phyloP scores from a whole-genome alignment of 53 echinoderm and acorn worm genomes.

The Paracentrotus lividus region DNA sequence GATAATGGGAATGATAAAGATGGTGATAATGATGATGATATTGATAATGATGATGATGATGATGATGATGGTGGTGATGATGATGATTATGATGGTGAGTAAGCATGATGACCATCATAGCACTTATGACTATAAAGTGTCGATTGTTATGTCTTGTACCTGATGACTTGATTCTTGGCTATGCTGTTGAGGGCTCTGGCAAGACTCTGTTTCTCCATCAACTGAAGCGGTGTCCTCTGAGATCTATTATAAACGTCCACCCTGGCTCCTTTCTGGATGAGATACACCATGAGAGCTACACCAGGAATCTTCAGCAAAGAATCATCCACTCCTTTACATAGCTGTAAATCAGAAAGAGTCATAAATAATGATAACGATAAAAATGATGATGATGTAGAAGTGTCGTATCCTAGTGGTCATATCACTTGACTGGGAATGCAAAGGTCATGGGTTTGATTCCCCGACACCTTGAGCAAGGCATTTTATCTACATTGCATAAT shows the following conservation, averaged over 20 bases:
- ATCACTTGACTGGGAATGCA: too few relatives aligned
- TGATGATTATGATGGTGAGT: neutral
- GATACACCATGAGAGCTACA: slow-evolving; percentile 75
- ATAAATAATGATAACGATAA: too few relatives aligned
- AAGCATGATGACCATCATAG: neutral
- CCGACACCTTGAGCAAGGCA: too few relatives aligned
- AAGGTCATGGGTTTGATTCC: too few relatives aligned
- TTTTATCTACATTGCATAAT: too few relatives aligned
- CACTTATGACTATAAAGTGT: too few relatives aligned
- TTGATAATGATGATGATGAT: neutral
- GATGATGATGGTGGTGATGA: neutral
- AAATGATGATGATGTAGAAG: too few relatives aligned
- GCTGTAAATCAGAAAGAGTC: neutral
- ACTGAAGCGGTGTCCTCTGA: slow-evolving; percentile 74
- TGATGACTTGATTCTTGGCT: neutral
- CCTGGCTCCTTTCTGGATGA: slow-evolving; percentile 76
- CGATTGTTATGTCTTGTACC: neutral
- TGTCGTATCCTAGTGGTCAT: too few relatives aligned
- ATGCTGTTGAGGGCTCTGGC: neutral
- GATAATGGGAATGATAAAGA: too few relatives aligned
- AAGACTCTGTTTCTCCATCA: neutral
- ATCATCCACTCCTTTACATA: slow-evolving; percentile 13
- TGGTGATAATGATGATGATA: too few relatives aligned
- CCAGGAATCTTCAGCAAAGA: slow-evolving; percentile 66
- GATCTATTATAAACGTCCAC: slow-evolving; percentile 67